phyloP scores from a whole-genome alignment of 1,140 invertebrate genomes.

The Bombus picipes region DNA sequence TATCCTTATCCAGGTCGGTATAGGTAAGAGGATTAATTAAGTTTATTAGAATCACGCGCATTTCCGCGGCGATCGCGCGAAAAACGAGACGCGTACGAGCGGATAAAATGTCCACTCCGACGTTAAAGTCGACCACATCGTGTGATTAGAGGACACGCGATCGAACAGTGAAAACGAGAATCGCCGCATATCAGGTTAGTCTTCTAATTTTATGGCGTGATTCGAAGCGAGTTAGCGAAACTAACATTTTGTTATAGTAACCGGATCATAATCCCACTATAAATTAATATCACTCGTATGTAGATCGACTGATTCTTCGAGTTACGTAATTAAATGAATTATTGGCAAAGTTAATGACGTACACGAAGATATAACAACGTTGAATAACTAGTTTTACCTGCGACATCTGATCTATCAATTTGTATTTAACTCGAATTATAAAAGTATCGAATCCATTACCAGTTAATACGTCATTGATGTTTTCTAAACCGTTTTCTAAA shows the following conservation, averaged over 20 bases:
- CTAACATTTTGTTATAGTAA: neutral
- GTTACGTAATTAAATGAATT: neutral
- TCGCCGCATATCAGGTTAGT: neutral
- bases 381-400: neutral
- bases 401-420: neutral
- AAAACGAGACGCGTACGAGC: neutral
- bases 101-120: neutral
- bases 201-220: neutral
- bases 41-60: neutral
- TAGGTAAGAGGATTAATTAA: neutral
- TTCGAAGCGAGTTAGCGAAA: too few relatives aligned
- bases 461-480: neutral
- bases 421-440: neutral
- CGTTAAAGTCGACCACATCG: too few relatives aligned
- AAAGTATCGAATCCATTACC: neutral
- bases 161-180: neutral
- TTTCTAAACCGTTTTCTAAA: neutral
- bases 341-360: neutral
- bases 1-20: too few relatives aligned
- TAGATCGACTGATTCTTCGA: neutral
- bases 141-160: constrained; percentile 13
- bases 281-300: neutral
- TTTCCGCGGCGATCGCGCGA: neutral
- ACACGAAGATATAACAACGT: neutral
- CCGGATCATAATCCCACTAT: neutral